phyloP scores from a whole-genome alignment of 2,113 vertebrate genomes.

The Rhynchomys soricoides region DNA sequence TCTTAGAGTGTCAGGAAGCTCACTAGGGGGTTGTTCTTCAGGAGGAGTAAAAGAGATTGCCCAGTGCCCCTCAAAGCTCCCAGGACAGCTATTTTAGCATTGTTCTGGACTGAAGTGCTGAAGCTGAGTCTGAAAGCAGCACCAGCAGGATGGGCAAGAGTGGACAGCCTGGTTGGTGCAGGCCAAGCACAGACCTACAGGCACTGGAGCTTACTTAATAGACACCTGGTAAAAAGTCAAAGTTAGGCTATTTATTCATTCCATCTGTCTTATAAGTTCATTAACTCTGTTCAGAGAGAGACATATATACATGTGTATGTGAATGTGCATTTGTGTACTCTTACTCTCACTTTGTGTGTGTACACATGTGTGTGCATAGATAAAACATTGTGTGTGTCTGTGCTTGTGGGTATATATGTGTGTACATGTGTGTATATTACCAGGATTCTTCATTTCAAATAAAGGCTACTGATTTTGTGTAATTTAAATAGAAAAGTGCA shows the following conservation, averaged over 20 bases:
- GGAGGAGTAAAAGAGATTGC: constrained; percentile 95
- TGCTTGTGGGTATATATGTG: not conserved
- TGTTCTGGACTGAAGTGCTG: constrained; percentile 82
- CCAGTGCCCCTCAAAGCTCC: constrained; percentile 97
- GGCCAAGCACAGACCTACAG: too few relatives aligned
- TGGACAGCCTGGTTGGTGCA: not conserved
- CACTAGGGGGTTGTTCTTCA: constrained; percentile 96
- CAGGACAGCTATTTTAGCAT: constrained; percentile 94
- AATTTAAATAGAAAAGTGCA: not conserved
- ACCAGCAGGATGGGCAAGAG: too few relatives aligned
- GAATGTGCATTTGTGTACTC: not conserved
- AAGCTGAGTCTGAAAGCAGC: not conserved
- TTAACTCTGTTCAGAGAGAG: not conserved
- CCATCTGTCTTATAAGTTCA: not conserved
- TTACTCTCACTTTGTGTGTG: not conserved
- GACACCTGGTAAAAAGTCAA: not conserved
- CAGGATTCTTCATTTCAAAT: not conserved
- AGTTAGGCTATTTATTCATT: not conserved
- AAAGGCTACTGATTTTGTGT: not conserved
- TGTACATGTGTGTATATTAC: not conserved
- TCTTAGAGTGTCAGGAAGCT: constrained; percentile 94
- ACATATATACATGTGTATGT: too few relatives aligned
- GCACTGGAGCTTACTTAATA: not conserved
- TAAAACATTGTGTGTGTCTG: not conserved
- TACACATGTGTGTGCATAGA: not conserved